Conservation (phyloP, 2,888 invertebrate genomes). For the Automeris io region DNA sequence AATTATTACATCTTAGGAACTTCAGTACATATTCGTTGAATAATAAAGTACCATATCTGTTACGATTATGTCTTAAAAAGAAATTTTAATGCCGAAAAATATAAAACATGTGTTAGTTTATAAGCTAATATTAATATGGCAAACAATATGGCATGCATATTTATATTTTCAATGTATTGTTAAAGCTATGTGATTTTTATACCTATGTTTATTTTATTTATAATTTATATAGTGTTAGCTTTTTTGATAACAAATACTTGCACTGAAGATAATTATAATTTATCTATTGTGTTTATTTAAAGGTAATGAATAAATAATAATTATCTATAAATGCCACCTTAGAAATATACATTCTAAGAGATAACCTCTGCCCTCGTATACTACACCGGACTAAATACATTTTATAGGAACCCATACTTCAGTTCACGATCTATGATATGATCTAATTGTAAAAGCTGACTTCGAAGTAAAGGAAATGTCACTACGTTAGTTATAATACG, state of each 20-base stretch:
- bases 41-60: too few species aligned
- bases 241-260: slow-evolving; percentile 16
- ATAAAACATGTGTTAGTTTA: slow-evolving; percentile 22
- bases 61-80: too few species aligned
- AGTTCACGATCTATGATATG: slow-evolving; percentile 59
- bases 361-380: slow-evolving; percentile 30
- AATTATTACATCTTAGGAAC: not conserved
- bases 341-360: slow-evolving; percentile 24
- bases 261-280: too few species aligned
- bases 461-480: not conserved
- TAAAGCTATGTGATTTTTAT: slow-evolving; percentile 55
- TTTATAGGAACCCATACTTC: slow-evolving; percentile 69
- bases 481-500: slow-evolving; percentile 10
- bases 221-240: slow-evolving; percentile 25
- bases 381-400: slow-evolving; percentile 50
- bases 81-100: not conserved
- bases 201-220: slow-evolving; percentile 31
- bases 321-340: not conserved
- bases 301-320: slow-evolving; percentile 10
- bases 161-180: slow-evolving; percentile 50
- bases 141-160: slow-evolving; percentile 57
- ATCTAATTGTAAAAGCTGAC: slow-evolving; percentile 18
- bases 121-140: slow-evolving; percentile 47
- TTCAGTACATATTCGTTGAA: not conserved
- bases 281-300: slow-evolving; percentile 3